Evolutionary conservation across 2,888 invertebrate species (phyloP).

Genomic region (Rambutsinella grinnellia): DNA sequence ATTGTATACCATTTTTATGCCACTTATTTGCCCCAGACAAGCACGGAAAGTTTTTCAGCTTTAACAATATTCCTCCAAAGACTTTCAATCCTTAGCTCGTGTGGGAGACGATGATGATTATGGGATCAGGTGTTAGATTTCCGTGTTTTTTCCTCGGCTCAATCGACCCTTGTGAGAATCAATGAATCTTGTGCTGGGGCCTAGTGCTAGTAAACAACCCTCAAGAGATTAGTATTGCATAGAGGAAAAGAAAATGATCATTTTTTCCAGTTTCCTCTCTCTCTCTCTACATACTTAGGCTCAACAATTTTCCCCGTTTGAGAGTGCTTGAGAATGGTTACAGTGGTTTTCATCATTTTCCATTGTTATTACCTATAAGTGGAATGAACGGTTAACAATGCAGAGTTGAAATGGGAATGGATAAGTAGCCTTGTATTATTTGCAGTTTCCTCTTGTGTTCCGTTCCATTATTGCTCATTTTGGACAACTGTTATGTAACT

Average conservation of each 20-base stretch:
- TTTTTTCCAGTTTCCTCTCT: conserved; percentile 45
- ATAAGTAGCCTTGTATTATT: conserved; percentile 19
- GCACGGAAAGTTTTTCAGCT: conserved; percentile 38
- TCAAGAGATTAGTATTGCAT: conserved; percentile 55
- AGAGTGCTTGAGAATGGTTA: neutral
- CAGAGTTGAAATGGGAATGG: conserved; percentile 29
- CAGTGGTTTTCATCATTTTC: too few species aligned
- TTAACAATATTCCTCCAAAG: too few species aligned
- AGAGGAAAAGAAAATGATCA: conserved; percentile 49
- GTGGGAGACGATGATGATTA: conserved; percentile 35
- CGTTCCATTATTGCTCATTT: conserved; percentile 27
- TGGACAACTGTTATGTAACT: conserved; percentile 9
- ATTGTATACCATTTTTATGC: neutral
- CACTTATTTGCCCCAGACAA: conserved; percentile 9
- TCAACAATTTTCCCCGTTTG: neutral
- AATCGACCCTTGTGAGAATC: conserved; percentile 59
- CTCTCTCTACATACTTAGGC: neutral
- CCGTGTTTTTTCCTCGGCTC: conserved; percentile 46
- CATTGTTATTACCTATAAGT: conserved; percentile 43
- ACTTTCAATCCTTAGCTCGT: too few species aligned
- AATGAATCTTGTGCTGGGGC: conserved; percentile 57
- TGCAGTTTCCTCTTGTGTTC: conserved; percentile 21
- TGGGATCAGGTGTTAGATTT: conserved; percentile 61
- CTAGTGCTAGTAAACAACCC: conserved; percentile 58
- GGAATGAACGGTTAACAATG: too few species aligned